A percentile compares a stretch with the other conserved stretches of the same genome.
phyloP scores from a whole-genome alignment of 2,113 vertebrate genomes.

The Gobio gobio region DNA sequence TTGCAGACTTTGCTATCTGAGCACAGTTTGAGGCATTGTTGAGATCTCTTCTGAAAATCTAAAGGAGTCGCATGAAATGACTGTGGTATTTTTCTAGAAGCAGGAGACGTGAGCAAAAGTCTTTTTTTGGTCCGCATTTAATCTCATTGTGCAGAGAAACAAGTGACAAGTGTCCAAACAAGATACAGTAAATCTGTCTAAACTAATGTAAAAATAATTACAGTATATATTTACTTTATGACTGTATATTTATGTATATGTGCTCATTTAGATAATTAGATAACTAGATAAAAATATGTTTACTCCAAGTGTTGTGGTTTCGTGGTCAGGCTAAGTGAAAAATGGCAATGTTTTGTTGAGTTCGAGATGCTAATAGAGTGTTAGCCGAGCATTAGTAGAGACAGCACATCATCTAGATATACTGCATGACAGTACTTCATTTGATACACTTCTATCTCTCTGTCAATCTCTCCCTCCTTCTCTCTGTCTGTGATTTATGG shows the following conservation, averaged over 20 bases:
- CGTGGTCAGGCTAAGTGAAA: not conserved
- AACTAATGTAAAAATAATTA: too few species aligned
- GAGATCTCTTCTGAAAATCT: too few species aligned
- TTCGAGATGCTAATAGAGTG: constrained; percentile 66
- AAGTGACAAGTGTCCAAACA: not conserved
- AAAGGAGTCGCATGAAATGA: not conserved
- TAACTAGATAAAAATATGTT: not conserved
- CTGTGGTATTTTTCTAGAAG: not conserved
- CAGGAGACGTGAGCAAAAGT: not conserved
- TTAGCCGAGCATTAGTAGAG: constrained; percentile 46
- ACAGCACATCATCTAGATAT: constrained; percentile 65
- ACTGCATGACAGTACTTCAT: constrained; percentile 64
- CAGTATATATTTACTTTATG: not conserved
- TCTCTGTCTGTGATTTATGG: constrained; percentile 54
- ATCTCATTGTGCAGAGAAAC: not conserved
- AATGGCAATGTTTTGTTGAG: constrained; percentile 65
- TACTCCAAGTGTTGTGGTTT: not conserved
- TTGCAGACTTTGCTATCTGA: not conserved
- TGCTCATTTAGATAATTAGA: not conserved
- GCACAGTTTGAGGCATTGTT: not conserved
- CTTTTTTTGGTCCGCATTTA: too few species aligned
- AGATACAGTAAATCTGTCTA: not conserved
- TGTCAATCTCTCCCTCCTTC: constrained; percentile 38
- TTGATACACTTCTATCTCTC: constrained; percentile 54
- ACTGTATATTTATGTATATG: not conserved